Base-by-base conservation (phyloP, 64 coral and sea anemone genomes). In the Porites australiensis region DNA sequence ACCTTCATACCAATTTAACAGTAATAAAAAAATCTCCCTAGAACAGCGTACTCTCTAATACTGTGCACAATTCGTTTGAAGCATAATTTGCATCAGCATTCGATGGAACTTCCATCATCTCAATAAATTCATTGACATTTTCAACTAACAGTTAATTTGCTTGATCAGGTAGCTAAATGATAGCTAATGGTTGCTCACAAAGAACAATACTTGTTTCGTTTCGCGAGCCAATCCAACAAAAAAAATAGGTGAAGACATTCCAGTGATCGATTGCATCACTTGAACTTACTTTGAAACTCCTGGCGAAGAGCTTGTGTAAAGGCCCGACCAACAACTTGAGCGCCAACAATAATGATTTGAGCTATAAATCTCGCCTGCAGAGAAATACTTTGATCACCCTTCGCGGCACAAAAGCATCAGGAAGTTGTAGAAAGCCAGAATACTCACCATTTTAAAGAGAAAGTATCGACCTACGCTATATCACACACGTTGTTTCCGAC, bases 301-400 rank as follows among this genome's bases (percentile, higher is more conserved):
- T 98, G 97, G 61, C 87, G 93, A 23, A 98, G 90, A 58, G 97
- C 97, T 69, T 98, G 94, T 19, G 97, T 88, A 67, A 98, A 98
- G 11, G 97, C 97, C 65, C 97, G 73, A 49, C 87, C 97, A 14
- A 98, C 87, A 57, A 98, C 97, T 90, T 98, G 97, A 22, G 94
- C 97, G 13, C 97, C 97, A 3, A 98, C 82, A 37, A 98, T 87
- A 27, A 98, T 96, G 12, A 98, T 98, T 93, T 98, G 97, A 47
- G 97, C 97, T 58, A 98, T 91, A 65, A 98, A 98, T 75, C 82
- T 90, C 77, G 97, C 97, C 97, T 98, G 10, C 6, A 86, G 57
- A 53, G 3, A 43, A 72, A 70, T 20, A 20, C 20, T 23, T 8
- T n/a, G 1, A 47, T 18, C 44, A 13, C 18, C 10, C 46, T 2